A percentile compares a stretch with the other conserved stretches of the same genome.
Evolutionary conservation across 2,797 vertebrate genomes (phyloP).

Genomic region (Microcaecilia unicolor): DNA sequence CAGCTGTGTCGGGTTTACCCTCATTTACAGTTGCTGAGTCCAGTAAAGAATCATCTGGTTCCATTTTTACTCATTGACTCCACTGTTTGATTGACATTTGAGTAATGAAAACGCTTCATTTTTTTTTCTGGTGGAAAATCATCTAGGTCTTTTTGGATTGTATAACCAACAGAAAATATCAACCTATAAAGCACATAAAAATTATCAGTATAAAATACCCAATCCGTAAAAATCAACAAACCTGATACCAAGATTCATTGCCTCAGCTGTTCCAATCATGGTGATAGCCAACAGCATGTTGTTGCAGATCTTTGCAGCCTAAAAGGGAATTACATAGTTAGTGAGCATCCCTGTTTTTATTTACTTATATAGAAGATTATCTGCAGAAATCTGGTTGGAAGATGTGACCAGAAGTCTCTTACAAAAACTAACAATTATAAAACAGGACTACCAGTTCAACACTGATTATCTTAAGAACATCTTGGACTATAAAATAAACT

Average conservation of each 20-base stretch:
- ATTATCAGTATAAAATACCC: constrained; percentile 9
- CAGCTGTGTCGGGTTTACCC: no score
- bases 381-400: not conserved
- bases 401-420: not conserved
- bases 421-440: not conserved
- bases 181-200: constrained; percentile 14
- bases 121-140: constrained; percentile 13
- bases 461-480: no score
- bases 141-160: constrained; percentile 5
- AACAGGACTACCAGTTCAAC: no score
- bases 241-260: constrained; percentile 98
- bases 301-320: constrained; percentile 98
- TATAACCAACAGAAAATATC: constrained; percentile 8
- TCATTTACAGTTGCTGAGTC: no score
- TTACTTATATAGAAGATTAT: not conserved
- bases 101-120: constrained; percentile 17
- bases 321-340: constrained; percentile 25
- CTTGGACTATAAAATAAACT: no score
- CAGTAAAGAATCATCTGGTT: no score
- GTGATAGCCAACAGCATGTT: constrained; percentile 95
- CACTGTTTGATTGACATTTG: no score
- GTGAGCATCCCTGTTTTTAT: constrained; percentile 20
- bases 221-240: constrained; percentile 47
- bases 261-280: constrained; percentile 95
- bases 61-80: no score